A percentile compares a stretch with the other conserved stretches of the same genome.
phyloP scores from a whole-genome alignment of 2,113 vertebrate species.

The Pygoscelis antarcticus region DNA sequence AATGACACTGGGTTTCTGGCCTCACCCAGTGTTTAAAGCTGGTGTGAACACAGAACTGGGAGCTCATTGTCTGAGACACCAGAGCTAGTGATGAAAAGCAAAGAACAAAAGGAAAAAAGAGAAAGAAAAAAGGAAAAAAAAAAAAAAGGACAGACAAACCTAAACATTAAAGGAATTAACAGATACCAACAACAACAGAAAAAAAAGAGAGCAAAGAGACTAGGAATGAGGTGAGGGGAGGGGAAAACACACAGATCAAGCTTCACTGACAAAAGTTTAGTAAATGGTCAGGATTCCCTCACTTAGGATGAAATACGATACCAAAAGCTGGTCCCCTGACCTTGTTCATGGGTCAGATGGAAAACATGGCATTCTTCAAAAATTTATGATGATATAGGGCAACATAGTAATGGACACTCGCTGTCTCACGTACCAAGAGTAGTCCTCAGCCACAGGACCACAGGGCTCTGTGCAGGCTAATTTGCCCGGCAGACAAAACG shows the following conservation, averaged over 20 bases:
- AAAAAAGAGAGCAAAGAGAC: background rate
- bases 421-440: background rate
- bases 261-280: background rate
- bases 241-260: background rate
- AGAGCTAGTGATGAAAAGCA: slow-evolving; percentile 4
- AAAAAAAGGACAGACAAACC: background rate
- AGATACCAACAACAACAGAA: background rate
- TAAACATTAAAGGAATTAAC: background rate
- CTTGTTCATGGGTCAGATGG: background rate
- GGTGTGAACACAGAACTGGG: slow-evolving; percentile 26
- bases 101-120: background rate
- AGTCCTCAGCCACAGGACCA: background rate
- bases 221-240: background rate
- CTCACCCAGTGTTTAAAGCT: slow-evolving; percentile 16
- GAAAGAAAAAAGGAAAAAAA: background rate
- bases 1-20: background rate
- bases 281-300: background rate
- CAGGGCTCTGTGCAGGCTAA: fast-evolving
- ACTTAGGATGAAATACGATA: background rate
- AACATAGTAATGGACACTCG: background rate
- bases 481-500: background rate
- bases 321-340: background rate
- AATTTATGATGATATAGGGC: background rate
- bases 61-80: slow-evolving; percentile 20
- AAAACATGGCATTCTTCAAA: background rate